Evolutionary conservation across 92 coral and sea anemone genomes (phyloP).

Genomic region (Micromussa lordhowensis): DNA sequence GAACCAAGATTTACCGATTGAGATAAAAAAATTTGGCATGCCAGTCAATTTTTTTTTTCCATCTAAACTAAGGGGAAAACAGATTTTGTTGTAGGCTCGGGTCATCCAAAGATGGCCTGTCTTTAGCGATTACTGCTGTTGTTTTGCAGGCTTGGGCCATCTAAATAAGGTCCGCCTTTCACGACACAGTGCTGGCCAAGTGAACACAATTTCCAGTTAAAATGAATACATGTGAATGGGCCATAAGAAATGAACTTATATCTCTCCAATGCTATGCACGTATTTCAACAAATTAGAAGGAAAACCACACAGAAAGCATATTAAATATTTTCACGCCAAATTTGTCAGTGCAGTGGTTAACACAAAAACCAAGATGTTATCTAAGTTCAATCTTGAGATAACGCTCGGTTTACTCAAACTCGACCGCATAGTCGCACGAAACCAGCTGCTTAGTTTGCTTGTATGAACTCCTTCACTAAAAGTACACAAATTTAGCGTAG

Average conservation of each 20-base stretch:
- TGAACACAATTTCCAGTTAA: neutral
- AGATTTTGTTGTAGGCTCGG: neutral
- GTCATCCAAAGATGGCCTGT: no score
- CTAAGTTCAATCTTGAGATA: neutral
- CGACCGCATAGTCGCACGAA: neutral
- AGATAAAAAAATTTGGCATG: neutral
- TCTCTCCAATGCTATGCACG: neutral
- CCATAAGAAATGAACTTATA: neutral
- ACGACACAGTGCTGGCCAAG: neutral
- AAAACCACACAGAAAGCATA: neutral
- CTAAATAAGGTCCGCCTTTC: no score
- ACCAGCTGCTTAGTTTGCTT: neutral
- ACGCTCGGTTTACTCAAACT: neutral
- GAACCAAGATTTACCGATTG: neutral
- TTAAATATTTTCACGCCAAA: neutral
- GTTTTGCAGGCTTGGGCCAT: neutral
- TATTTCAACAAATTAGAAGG: neutral
- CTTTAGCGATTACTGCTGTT: no score
- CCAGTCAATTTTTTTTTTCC: no score
- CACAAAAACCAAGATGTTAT: neutral
- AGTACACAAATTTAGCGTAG: neutral
- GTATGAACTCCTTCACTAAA: neutral
- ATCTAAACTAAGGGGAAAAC: neutral
- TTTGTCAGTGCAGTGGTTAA: neutral
- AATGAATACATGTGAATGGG: neutral